Base-by-base conservation (phyloP, 2,797 vertebrate species). In the Rousettus madagascariensis region DNA sequence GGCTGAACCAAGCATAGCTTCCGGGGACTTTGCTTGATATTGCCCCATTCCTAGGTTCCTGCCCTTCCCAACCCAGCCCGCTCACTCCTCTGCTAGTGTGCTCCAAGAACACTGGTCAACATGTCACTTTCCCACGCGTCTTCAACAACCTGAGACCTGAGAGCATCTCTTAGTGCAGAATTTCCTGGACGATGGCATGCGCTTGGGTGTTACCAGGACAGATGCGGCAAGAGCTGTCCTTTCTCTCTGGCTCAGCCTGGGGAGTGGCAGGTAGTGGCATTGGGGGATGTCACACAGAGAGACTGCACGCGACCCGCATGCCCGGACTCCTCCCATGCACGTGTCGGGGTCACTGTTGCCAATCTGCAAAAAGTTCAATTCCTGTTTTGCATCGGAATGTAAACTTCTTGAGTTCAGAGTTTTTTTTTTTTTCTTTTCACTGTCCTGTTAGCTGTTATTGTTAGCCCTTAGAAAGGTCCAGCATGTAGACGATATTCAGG, bases 261-360 rank as follows among this genome's bases (percentile, higher is more conserved):
- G 46, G 30, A 15, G 12, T 19, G 65, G 1, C 20, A 13, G n/a
- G 33, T 20, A 79, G 13, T 6, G 28, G 22, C 2, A 17, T 13
- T 41, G 17, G 17, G 36, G 36, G 17, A 26, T 24, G 46, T 49
- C 30, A 19, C 2, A 1, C 2, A 26, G 46, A 49, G 1, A 8
- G 46, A 11, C 28, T 51, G 53, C 8, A 11, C 4, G 13, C 3
- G 12, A 49, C 13, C 49, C 49, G 2, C 11, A 17, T 53, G 28
- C 17, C 24, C 6, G 8, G 0, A 6, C 0, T 22, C 8, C n/a
- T 51, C 30, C 0, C 16, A 3, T 26, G n/a, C 26, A 57, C 8
- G 20, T 8, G 17, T 11, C 3, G 9, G 8, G 8, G 11, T 28
- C 41, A 19, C 11, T 9, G 28, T 4, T 30, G 38, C 33, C 16